Evolutionary conservation across 2,888 invertebrate species (phyloP).

Genomic region (Podotricha telesiphe): DNA sequence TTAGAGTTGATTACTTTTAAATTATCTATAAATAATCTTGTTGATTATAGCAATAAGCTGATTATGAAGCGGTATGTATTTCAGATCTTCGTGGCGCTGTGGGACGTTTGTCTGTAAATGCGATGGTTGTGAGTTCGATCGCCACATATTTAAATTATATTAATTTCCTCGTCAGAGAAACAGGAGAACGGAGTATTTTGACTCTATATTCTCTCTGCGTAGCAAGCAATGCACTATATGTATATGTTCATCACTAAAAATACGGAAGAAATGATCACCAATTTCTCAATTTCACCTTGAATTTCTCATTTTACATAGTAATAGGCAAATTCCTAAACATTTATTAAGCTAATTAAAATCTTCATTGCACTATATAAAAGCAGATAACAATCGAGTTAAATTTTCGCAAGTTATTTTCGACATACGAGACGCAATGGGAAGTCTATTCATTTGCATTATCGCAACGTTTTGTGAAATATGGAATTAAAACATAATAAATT

Average conservation of each 20-base stretch:
- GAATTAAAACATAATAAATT: constrained; percentile 14
- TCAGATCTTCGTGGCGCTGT: too few species aligned
- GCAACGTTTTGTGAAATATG: constrained; percentile 36
- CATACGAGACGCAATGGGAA: constrained; percentile 45
- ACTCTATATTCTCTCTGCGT: too few species aligned
- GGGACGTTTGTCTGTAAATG: too few species aligned
- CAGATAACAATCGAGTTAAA: constrained; percentile 40
- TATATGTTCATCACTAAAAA: too few species aligned
- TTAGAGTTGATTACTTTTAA: background rate
- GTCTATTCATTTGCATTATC: constrained; percentile 34
- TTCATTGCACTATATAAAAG: constrained; percentile 32
- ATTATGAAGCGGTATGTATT: constrained; percentile 2
- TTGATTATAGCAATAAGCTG: constrained; percentile 3
- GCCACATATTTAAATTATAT: too few species aligned
- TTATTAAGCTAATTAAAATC: constrained; percentile 22
- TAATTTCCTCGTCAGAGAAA: too few species aligned
- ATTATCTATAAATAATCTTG: background rate
- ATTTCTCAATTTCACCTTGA: background rate
- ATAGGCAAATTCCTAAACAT: background rate
- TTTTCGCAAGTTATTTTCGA: constrained; percentile 46
- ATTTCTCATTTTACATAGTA: background rate
- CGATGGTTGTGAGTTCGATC: too few species aligned
- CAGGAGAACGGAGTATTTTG: too few species aligned
- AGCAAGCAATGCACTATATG: too few species aligned
- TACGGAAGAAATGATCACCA: too few species aligned